Percentiles rank a stretch among this genome's conserved stretches.
phyloP scores from a whole-genome alignment of 1,140 invertebrate species.

The Ptiloglossa arizonensis region DNA sequence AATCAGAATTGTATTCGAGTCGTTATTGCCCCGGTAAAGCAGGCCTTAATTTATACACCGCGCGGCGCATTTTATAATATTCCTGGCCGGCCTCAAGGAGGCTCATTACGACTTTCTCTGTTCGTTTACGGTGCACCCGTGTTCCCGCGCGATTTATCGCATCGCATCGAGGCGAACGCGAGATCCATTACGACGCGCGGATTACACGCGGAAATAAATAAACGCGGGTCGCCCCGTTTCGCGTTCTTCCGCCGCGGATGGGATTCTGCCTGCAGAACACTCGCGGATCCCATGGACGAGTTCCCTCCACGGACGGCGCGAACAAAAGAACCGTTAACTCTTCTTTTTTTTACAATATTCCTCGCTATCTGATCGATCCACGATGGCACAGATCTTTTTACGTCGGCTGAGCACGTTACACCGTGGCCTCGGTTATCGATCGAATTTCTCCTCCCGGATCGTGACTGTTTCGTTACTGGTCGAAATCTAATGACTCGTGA shows the following conservation, averaged over 20 bases:
- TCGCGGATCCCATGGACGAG: neutral
- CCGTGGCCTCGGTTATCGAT: neutral
- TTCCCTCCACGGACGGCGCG: neutral
- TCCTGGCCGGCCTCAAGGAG: neutral
- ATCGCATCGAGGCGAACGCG: conserved; percentile 1
- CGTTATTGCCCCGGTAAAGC: conserved; percentile 29
- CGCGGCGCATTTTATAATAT: conserved; percentile 24
- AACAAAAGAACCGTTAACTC: too few species aligned
- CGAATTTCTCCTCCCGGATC: too few species aligned
- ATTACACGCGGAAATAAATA: neutral
- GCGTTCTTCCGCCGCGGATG: neutral
- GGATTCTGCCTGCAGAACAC: neutral
- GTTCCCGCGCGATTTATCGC: conserved; percentile 20
- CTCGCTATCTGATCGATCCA: too few species aligned
- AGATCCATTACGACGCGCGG: conserved; percentile 8
- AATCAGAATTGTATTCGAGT: conserved; percentile 38
- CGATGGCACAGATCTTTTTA: too few species aligned
- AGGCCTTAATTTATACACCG: conserved; percentile 30
- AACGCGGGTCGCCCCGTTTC: neutral
- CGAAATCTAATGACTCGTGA: too few species aligned
- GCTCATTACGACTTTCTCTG: conserved; percentile 35
- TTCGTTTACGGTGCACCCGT: conserved; percentile 10
- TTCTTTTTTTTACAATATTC: too few species aligned
- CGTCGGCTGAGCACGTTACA: neutral
- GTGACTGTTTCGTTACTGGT: too few species aligned